Base-by-base conservation (phyloP, 2,888 invertebrate genomes). In the Erynnis tages region DNA sequence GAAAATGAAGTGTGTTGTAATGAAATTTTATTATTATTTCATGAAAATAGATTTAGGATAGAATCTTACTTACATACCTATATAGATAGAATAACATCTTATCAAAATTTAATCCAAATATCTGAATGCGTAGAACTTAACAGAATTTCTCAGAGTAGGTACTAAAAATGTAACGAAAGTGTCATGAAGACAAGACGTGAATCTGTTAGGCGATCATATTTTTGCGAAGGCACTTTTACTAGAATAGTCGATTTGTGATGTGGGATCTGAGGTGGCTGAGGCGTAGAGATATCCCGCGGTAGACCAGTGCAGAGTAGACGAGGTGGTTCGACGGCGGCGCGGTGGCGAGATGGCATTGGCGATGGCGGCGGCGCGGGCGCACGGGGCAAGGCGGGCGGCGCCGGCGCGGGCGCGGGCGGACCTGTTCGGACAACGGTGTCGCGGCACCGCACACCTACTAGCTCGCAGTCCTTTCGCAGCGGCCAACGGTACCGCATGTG, bases 401-500 rank as follows among this genome's bases (percentile, higher is more conserved):
- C 71, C 73, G 76, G 82, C 78, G 84, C 80, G 75, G 73, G 75
- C 73, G 77, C 73, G 87, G 87, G 86, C 83, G 84, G 85, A 84
- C 85, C 85, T 79, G 86, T 81, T 75, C 84, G 68, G 80, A 81
- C 90, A 87, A 86, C 87, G 86, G 86, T 89, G 87, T 79, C 84
- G 81, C 79, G 69, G 78, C 82, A 78, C 81, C 83, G 83, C 87
- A 84, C 85, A 79, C 74, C 67, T 63, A 66, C 79, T 71, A 69
- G 71, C 75, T 73, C 82, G 79, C 88, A 88, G 89, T 88, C 84
- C 84, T 82, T 76, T 80, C 81, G 79, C 81, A 82, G 86, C 85
- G 84, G 84, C 85, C 85, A 88, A 89, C 87, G 90, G 87, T 84
- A 87, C 75, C 71, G 76, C 82, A 80, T 82, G 87, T 80, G 87